Base-by-base conservation (phyloP, 2,888 invertebrate species). In the Sceliomorpha sp. region DNA sequence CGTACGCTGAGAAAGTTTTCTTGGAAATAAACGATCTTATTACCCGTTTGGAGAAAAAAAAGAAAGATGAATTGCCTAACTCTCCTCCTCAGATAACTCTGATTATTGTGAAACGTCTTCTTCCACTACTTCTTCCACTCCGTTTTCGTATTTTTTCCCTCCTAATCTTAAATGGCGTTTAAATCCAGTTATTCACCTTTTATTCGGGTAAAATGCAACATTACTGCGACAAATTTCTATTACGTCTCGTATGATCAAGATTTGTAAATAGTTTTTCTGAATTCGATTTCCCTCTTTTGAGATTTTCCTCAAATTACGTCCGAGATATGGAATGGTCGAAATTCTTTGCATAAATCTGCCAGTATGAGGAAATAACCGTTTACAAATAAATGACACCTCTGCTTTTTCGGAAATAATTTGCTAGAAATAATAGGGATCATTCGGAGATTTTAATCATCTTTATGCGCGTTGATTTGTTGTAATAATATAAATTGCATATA, bases 1-100 rank as follows among this genome's bases (percentile, higher is more conserved):
- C 53, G 53, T 55, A 48, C 37, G 40, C 36, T 12, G 36, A 17
- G 40, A 15, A 63, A 55, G 53, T 55, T 63, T 48, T 10, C 47
- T 32, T 63, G 40, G 53, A 55, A 63, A 63, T 55, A 47, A 63
- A 63, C 47, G 62, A 63, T 53, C 53, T 45, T 62, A 55, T 63
- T 53, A 63, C 36, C 29, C 47, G 62, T 7, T 40, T 26, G 29
- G 6, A 4, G 5, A 39, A 9, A 31, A 14, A 14, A 37, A 63
- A 62, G 51, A 51, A 60, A 40, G 29, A 56, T 56, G 47, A 56
- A 64, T 56, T 42, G 42, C 20, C 56, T 31, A 37, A 14, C 50
- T 10, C 17, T 34, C 29, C 15, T 15, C 10, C 15, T 13, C 31
- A 15, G 36, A 55, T 63, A 63, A 48, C 42, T 64, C 31, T 37